These are phyloP conservation scores for Eulemur rubriventer DNA, from an alignment of 2,797 vertebrate species.

Conservation along the genomic window DNA sequence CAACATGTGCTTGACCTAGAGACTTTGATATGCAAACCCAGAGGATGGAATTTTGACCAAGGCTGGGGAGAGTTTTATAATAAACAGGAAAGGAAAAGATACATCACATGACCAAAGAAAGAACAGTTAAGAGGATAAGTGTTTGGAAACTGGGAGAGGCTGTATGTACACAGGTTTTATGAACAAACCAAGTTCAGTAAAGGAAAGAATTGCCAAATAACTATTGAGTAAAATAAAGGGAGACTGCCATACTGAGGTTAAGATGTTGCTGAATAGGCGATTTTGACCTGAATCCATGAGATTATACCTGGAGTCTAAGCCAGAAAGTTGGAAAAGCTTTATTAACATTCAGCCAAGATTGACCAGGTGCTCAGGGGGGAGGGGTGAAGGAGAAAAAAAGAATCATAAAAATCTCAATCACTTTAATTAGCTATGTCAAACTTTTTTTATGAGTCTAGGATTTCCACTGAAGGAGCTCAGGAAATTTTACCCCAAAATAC, in stretches of 20 bases:
- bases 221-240: constrained; percentile 13
- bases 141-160: constrained; percentile 4
- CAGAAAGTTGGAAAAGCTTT: neutral
- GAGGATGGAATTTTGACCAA: constrained; percentile 37
- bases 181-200: constrained; percentile 31
- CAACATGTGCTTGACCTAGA: neutral
- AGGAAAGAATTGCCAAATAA: constrained; percentile 15
- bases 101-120: neutral
- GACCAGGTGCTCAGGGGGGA: neutral
- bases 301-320: constrained; percentile 9
- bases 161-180: neutral
- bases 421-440: neutral
- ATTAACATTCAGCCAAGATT: neutral
- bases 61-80: neutral
- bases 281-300: constrained; percentile 41
- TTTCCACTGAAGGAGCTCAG: neutral
- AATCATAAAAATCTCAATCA: constrained; percentile 6
- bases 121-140: neutral
- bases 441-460: neutral
- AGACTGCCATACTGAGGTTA: neutral
- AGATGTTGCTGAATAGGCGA: neutral
- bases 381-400: neutral
- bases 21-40: neutral
- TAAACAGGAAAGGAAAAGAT: constrained; percentile 35
- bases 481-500: neutral